Evolutionary conservation across 2,888 invertebrate genomes (phyloP).

Genomic region (Ctena decussata): DNA sequence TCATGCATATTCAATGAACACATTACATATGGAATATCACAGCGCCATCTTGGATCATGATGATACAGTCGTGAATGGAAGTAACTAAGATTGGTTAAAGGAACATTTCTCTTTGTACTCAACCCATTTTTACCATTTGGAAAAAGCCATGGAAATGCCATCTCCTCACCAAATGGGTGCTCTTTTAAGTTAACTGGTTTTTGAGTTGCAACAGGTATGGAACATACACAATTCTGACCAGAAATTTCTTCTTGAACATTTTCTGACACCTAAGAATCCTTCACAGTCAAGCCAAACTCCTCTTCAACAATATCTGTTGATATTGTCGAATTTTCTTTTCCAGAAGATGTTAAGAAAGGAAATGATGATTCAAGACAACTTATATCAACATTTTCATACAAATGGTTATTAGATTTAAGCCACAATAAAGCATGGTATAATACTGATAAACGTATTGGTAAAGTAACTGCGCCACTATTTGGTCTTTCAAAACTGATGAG

Average conservation of each 20-base stretch:
- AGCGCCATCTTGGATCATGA: not conserved
- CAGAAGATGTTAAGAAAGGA: not conserved
- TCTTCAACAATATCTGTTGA: not conserved
- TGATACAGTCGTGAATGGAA: not conserved
- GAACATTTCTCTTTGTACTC: not conserved
- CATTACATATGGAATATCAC: constrained; percentile 2
- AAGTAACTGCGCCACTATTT: not conserved
- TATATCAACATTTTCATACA: not conserved
- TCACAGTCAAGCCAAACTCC: not conserved
- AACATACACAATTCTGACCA: not conserved
- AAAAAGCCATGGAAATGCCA: constrained; percentile 28
- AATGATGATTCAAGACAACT: not conserved
- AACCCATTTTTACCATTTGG: constrained; percentile 6
- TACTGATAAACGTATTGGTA: not conserved
- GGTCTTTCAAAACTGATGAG: not conserved
- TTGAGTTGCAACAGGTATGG: constrained; percentile 3
- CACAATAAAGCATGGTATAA: not conserved
- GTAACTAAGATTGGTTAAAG: not conserved
- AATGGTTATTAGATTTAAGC: not conserved
- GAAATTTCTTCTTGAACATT: not conserved
- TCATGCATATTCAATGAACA: not conserved
- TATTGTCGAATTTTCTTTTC: too few relatives aligned
- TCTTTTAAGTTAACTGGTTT: not conserved
- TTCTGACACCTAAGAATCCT: not conserved
- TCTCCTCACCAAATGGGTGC: constrained; percentile 7